Conservation (phyloP, 2,888 invertebrate genomes). For the Aplocera efformata region DNA sequence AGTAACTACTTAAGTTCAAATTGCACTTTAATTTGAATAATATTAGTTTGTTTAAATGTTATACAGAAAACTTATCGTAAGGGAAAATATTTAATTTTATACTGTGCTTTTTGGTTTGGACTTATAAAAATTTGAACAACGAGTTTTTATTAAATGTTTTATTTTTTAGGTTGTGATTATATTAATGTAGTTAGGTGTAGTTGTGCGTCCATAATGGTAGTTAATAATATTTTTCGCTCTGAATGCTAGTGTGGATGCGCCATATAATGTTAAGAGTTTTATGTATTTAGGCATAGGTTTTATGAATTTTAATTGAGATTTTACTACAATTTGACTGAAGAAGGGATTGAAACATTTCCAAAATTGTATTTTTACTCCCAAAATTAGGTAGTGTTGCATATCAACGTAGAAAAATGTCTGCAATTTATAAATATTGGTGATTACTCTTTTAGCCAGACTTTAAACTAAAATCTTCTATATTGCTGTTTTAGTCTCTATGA, state of each 20-base stretch:
- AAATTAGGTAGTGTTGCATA: constrained; percentile 1
- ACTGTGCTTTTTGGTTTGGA: background rate
- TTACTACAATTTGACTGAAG: constrained; percentile 6
- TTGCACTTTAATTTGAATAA: background rate
- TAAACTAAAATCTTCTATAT: too few relatives aligned
- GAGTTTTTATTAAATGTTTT: constrained; percentile 5
- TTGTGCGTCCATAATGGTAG: too few relatives aligned
- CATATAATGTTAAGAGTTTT: too few relatives aligned
- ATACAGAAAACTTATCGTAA: background rate
- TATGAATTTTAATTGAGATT: too few relatives aligned
- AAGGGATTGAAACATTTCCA: constrained; percentile 18
- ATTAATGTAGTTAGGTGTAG: background rate
- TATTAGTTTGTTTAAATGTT: too few relatives aligned
- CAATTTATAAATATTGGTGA: too few relatives aligned
- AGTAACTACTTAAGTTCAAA: background rate
- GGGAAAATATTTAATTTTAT: background rate
- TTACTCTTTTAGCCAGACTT: too few relatives aligned
- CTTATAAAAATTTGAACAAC: constrained; percentile 9
- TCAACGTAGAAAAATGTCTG: constrained; percentile 1
- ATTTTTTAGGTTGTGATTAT: constrained; percentile 10
- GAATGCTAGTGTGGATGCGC: too few relatives aligned
- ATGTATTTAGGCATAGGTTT: too few relatives aligned
- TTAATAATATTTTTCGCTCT: too few relatives aligned
- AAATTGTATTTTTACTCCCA: constrained; percentile 4
- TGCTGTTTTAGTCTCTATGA: too few relatives aligned